phyloP scores from a whole-genome alignment of 2,888 invertebrate genomes.

The Drosophila eohydei region DNA sequence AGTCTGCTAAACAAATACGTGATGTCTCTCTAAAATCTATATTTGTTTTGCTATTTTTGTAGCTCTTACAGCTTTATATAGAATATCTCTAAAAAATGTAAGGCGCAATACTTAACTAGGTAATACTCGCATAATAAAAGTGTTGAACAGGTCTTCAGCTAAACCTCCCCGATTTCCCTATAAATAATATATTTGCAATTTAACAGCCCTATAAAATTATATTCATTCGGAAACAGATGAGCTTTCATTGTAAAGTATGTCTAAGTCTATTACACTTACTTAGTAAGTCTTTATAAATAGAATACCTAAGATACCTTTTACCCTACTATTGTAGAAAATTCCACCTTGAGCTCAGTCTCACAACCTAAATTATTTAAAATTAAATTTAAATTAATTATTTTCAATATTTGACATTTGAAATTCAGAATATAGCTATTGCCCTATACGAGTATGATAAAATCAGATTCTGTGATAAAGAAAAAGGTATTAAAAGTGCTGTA shows the following conservation, averaged over 20 bases:
- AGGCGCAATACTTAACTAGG: neutral
- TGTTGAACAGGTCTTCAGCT: neutral
- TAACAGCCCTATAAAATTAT: neutral
- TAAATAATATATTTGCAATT: neutral
- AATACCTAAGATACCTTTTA: too few species aligned
- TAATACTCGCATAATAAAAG: neutral
- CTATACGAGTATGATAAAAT: too few species aligned
- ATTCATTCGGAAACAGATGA: neutral
- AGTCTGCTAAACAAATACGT: neutral
- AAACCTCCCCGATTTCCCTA: neutral
- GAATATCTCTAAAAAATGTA: neutral
- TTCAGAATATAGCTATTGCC: too few species aligned
- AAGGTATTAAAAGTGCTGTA: too few species aligned
- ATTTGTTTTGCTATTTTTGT: neutral
- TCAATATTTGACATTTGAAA: too few species aligned
- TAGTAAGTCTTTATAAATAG: neutral
- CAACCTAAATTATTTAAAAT: too few species aligned
- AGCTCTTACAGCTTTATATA: neutral
- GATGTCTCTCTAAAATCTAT: constrained; percentile 7
- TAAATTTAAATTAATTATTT: too few species aligned
- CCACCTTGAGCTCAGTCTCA: too few species aligned
- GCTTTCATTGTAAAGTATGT: neutral
- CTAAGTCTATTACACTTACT: too few species aligned
- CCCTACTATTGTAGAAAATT: too few species aligned
- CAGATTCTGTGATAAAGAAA: too few species aligned